Conservation (phyloP, 2,888 invertebrate genomes). For the Lagria hirta region DNA sequence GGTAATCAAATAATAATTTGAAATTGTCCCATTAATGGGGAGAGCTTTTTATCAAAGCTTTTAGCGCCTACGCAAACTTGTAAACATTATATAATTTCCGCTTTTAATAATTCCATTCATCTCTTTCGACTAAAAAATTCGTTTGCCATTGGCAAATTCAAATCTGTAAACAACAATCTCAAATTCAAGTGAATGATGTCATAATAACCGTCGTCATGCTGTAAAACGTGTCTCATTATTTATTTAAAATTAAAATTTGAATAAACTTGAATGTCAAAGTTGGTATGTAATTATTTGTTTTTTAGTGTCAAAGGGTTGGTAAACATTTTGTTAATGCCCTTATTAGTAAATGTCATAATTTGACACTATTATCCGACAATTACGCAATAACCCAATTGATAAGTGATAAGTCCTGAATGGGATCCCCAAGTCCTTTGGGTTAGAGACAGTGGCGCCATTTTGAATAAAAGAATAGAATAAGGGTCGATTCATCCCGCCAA, state of each 20-base stretch:
- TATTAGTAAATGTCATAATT: slow-evolving; percentile 5
- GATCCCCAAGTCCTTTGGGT: slow-evolving; percentile 1
- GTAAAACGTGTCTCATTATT: too few relatives aligned
- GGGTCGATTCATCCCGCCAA: slow-evolving; percentile 21
- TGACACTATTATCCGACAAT: slow-evolving; percentile 4
- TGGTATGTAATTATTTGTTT: too few relatives aligned
- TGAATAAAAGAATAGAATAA: too few relatives aligned
- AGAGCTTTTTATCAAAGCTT: too few relatives aligned
- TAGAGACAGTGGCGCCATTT: slow-evolving; percentile 29
- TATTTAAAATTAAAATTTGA: too few relatives aligned
- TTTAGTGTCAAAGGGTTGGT: too few relatives aligned
- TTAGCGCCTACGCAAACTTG: neutral
- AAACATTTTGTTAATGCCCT: neutral
- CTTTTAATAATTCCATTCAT: slow-evolving; percentile 13
- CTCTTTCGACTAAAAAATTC: slow-evolving; percentile 13
- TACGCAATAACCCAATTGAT: slow-evolving; percentile 5
- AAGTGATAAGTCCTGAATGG: neutral
- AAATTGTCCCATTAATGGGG: too few relatives aligned
- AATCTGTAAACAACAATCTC: slow-evolving; percentile 30
- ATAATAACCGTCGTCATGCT: slow-evolving; percentile 16
- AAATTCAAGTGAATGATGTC: slow-evolving; percentile 21
- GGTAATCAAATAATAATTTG: too few relatives aligned
- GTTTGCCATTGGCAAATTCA: slow-evolving; percentile 29
- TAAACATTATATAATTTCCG: slow-evolving; percentile 13
- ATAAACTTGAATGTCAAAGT: too few relatives aligned